A percentile compares a stretch with the other conserved stretches of the same genome.
These are phyloP conservation scores for Lophochroa leadbeateri DNA, from an alignment of 2,113 vertebrate genomes.

Conservation along the genomic window DNA sequence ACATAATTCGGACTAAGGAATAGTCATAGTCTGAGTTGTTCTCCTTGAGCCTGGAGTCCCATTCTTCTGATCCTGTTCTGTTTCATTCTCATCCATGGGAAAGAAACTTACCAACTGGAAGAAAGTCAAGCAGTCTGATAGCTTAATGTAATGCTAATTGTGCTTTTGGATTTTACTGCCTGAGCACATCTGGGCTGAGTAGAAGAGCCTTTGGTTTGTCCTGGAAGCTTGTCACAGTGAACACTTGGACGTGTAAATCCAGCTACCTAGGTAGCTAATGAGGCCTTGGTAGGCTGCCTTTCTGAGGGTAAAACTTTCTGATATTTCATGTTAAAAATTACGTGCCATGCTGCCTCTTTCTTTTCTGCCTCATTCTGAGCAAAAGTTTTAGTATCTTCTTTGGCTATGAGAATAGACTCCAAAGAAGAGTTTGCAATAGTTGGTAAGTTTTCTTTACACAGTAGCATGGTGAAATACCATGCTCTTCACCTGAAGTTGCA, in stretches of 20 bases:
- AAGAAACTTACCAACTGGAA: background rate
- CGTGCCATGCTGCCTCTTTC: accelerated
- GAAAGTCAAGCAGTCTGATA: background rate
- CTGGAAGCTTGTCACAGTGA: background rate
- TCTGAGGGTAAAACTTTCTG: background rate
- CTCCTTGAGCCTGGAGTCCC: background rate
- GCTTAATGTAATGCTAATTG: background rate
- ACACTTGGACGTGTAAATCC: background rate
- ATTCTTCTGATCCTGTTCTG: background rate
- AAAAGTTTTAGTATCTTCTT: background rate
- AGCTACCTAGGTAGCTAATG: background rate
- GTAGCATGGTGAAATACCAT: background rate
- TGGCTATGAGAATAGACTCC: background rate
- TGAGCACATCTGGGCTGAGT: background rate
- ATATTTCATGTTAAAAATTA: background rate
- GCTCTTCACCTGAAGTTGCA: background rate
- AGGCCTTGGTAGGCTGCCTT: background rate
- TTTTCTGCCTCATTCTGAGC: background rate
- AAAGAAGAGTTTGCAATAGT: background rate
- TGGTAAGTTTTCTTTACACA: background rate
- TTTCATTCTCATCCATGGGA: background rate
- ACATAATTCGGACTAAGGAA: background rate
- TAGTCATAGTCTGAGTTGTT: background rate
- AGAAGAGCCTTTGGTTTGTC: background rate
- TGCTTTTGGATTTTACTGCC: background rate